Evolutionary conservation across 2,797 vertebrate species (phyloP).

Genomic region (Muscicapa comitata): DNA sequence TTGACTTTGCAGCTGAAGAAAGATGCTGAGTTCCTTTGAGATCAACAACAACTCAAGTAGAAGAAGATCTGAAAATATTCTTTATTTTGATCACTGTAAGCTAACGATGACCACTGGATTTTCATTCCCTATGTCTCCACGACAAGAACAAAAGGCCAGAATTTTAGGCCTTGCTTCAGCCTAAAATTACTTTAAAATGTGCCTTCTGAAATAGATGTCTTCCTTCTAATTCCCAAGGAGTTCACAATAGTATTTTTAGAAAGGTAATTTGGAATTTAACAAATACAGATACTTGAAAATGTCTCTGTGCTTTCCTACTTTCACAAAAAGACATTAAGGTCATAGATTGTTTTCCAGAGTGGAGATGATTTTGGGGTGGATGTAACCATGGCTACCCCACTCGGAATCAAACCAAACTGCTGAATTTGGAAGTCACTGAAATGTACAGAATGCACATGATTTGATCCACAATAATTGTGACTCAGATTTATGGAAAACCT

Average conservation of each 20-base stretch:
- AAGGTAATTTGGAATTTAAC: conserved; percentile 40
- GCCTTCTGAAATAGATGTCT: conserved; percentile 4
- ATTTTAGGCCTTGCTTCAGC: not conserved
- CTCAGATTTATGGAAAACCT: not conserved
- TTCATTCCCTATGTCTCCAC: not conserved
- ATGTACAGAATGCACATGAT: not conserved
- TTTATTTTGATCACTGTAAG: not conserved
- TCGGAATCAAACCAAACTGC: not conserved
- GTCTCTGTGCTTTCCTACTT: not conserved
- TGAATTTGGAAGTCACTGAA: not conserved
- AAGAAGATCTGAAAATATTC: not conserved
- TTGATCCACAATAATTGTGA: not conserved
- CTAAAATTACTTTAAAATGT: conserved; percentile 1
- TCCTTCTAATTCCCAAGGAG: conserved; percentile 17
- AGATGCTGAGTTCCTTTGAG: not conserved
- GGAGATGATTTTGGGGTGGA: conserved; percentile 1
- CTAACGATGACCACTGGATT: not conserved
- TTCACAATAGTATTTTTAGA: conserved; percentile 36
- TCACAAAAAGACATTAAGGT: conserved; percentile 21
- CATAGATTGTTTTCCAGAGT: not conserved
- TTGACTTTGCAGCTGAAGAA: not conserved
- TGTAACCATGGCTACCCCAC: conserved; percentile 24
- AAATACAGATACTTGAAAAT: conserved; percentile 17
- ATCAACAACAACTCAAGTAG: not conserved
- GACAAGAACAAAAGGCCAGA: conserved; percentile 1